A percentile compares a stretch with the other conserved stretches of the same genome.
phyloP scores from a whole-genome alignment of 2,113 vertebrate species.

The Caloenas nicobarica region DNA sequence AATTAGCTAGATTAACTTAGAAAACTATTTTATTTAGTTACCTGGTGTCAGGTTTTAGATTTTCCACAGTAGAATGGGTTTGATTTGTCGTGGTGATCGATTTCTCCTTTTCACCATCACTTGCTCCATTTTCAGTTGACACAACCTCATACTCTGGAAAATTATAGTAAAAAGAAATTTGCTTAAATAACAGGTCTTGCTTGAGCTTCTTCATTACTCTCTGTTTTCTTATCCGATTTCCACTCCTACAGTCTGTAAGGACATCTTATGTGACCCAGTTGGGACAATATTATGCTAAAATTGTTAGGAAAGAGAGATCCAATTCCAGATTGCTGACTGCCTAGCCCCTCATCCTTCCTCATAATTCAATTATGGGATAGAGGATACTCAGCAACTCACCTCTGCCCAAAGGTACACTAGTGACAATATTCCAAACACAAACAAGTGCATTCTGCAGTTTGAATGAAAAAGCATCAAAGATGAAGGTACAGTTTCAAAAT shows the following conservation, averaged over 20 bases:
- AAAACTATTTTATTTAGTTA: slow-evolving; percentile 53
- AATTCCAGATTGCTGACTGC: neutral
- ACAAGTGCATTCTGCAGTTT: neutral
- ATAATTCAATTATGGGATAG: neutral
- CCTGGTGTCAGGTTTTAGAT: slow-evolving; percentile 94
- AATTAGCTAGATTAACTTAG: neutral
- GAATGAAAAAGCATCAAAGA: neutral
- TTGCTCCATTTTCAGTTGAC: slow-evolving; percentile 84
- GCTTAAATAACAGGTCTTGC: neutral
- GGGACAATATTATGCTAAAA: neutral
- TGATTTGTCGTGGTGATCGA: slow-evolving; percentile 91
- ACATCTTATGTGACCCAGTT: neutral
- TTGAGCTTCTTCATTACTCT: neutral
- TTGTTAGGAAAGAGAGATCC: neutral
- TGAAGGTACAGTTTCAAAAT: neutral
- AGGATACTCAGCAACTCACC: neutral
- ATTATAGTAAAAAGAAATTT: neutral
- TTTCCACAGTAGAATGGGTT: slow-evolving; percentile 95
- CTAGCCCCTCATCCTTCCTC: neutral
- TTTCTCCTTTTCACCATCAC: slow-evolving; percentile 79
- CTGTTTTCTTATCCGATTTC: neutral
- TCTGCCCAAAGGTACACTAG: neutral
- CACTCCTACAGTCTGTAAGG: neutral
- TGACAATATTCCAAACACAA: neutral
- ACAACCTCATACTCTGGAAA: slow-evolving; percentile 91